phyloP scores from a whole-genome alignment of 2,113 vertebrate species.

The Notarius quadriscutis region DNA sequence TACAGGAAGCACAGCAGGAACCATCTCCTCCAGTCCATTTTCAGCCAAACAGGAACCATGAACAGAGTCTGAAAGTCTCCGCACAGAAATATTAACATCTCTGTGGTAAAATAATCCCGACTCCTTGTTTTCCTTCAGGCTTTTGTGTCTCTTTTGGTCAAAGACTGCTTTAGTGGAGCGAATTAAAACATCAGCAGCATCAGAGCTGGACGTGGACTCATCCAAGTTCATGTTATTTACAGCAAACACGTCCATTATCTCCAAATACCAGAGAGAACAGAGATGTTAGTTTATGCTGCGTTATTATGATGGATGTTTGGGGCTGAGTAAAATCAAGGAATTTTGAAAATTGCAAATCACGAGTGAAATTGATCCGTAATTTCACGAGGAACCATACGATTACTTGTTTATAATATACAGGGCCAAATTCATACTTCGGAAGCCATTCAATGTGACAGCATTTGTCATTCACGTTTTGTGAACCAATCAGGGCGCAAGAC shows the following conservation, averaged over 20 bases:
- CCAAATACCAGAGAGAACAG: neutral
- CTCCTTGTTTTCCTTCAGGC: neutral
- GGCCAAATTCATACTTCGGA: no score
- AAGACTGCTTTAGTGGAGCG: slow-evolving; percentile 53
- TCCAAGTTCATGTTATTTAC: slow-evolving; percentile 16
- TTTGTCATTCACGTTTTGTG: no score
- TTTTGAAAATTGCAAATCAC: no score
- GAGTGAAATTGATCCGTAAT: no score
- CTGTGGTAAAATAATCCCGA: neutral
- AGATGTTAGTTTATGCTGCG: neutral
- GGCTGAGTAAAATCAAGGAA: no score
- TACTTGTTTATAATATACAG: no score
- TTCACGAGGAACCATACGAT: no score
- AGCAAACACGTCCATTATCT: slow-evolving; percentile 35
- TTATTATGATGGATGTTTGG: no score
- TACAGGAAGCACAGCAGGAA: slow-evolving; percentile 46
- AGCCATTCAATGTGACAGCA: no score
- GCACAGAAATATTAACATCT: slow-evolving; percentile 56
- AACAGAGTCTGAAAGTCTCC: slow-evolving; percentile 60
- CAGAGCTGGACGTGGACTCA: slow-evolving; percentile 56
- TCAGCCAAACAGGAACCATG: slow-evolving; percentile 39
- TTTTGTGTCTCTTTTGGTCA: neutral
- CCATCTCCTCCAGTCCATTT: neutral
- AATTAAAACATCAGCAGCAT: slow-evolving; percentile 64
- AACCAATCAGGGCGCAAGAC: no score